phyloP scores from a whole-genome alignment of 2,797 vertebrate species.

The Semaprochilodus insignis region DNA sequence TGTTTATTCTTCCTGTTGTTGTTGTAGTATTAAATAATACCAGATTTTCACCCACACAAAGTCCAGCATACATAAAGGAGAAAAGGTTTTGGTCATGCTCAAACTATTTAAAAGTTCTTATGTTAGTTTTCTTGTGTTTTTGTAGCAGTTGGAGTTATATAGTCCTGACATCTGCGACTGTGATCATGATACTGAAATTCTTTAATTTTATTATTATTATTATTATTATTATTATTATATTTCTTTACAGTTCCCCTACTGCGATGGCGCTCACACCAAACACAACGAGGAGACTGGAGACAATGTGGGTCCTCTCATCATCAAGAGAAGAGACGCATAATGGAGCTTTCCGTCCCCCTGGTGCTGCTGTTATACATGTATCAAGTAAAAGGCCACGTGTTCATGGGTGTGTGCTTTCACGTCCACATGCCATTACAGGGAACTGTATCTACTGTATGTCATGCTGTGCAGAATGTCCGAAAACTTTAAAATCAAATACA shows the following conservation, averaged over 20 bases:
- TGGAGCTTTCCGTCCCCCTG: background rate
- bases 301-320: constrained; percentile 84
- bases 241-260: constrained; percentile 78
- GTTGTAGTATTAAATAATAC: too few species aligned
- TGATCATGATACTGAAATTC: too few species aligned
- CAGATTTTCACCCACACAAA: too few species aligned
- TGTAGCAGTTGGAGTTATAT: too few species aligned
- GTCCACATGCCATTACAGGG: background rate
- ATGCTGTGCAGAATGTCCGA: background rate
- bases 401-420: constrained; percentile 5
- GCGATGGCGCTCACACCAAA: constrained; percentile 80
- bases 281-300: constrained; percentile 83
- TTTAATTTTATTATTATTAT: too few species aligned
- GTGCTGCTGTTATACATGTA: background rate
- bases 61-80: too few species aligned
- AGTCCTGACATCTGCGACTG: too few species aligned
- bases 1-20: too few species aligned
- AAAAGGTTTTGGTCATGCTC: too few species aligned
- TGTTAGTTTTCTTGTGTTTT: too few species aligned
- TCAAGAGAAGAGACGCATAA: constrained; percentile 77
- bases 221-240: too few species aligned
- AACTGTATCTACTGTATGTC: background rate
- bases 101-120: too few species aligned
- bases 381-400: background rate
- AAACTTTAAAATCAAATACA: constrained; percentile 7